Conservation (phyloP, 2,113 vertebrate species). For the Actenoides hombroni region DNA sequence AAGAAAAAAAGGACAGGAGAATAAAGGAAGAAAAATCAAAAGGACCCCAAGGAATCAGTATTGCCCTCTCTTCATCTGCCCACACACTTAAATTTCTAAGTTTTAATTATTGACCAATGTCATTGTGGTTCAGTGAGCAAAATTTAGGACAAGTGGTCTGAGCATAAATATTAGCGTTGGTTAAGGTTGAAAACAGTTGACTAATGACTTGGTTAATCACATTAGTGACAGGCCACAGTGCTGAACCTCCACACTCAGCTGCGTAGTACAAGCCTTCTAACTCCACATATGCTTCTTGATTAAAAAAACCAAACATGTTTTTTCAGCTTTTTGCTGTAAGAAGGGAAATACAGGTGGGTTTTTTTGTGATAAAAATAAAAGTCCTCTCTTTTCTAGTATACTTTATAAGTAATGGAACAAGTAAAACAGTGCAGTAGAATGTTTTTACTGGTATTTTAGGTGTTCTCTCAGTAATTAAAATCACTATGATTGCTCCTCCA, state of each 20-base stretch:
- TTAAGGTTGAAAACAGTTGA: not conserved
- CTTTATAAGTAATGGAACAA: not conserved
- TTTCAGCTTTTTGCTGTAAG: not conserved
- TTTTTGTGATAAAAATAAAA: not conserved
- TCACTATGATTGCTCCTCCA: not conserved
- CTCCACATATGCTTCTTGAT: not conserved
- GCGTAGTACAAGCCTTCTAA: accelerated
- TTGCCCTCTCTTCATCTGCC: not conserved
- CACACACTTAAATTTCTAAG: not conserved
- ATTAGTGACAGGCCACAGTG: not conserved
- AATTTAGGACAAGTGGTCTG: not conserved
- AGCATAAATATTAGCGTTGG: not conserved
- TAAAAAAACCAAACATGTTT: not conserved
- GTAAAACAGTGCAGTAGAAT: too few species aligned
- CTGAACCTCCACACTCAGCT: not conserved
- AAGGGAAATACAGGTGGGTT: not conserved
- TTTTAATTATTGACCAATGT: not conserved
- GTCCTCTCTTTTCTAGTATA: not conserved
- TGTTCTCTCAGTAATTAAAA: not conserved
- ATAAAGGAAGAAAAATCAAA: not conserved
- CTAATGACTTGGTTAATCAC: not conserved
- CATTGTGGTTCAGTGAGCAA: not conserved
- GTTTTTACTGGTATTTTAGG: not conserved
- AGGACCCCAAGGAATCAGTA: not conserved
- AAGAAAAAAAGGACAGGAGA: not conserved